Evolutionary conservation across 2,797 vertebrate genomes (phyloP), one percentile per base, ranked within the genome.

Genomic region (Coregonus ussuriensis): DNA sequence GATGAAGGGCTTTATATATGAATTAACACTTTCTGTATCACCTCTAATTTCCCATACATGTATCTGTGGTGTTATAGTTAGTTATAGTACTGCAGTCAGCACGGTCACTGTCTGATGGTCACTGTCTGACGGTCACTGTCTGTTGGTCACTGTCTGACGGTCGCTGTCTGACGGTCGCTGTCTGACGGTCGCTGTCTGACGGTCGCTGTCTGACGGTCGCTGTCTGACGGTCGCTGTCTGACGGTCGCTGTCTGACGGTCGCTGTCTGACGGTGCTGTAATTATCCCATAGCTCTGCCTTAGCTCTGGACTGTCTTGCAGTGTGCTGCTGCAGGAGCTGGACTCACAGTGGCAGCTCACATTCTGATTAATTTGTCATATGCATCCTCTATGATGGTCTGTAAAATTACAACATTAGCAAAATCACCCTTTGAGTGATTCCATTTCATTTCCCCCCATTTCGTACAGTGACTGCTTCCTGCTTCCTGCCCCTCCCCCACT

Each of bases 341-440:
- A 78, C 83, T 74, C 87, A 53, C 37, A 41, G 37, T 41, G 1
- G 37, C 37, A 7, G 37, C 37, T 41, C 85, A 91, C 89, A 91
- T 86, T 88, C 90, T 90, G 92, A 94, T 93, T 93, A 91, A 94
- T 93, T 89, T 88, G 86, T 81, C 71, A 79, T 85, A 80, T 87
- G 89, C 88, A 90, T 91, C 89, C 90, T 91, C 91, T 92, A 92
- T 92, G 91, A 92, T 93, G 93, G 91, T 88, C 87, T 94, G 92
- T 93, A 93, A 94, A 93, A 93, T 94, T 93, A 93, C 90, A 91
- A 92, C 91, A 92, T 93, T 92, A 91, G 89, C 86, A 85, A 90
- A 92, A 93, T 93, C 87, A 92, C 87, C 88, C 87, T 84, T 91
- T 93, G 91, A 93, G 91, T 87, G 80, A 90, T 90, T 89, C 88